Conservation (phyloP, 2,113 vertebrate genomes). For the Anarrhichthys ocellatus region DNA sequence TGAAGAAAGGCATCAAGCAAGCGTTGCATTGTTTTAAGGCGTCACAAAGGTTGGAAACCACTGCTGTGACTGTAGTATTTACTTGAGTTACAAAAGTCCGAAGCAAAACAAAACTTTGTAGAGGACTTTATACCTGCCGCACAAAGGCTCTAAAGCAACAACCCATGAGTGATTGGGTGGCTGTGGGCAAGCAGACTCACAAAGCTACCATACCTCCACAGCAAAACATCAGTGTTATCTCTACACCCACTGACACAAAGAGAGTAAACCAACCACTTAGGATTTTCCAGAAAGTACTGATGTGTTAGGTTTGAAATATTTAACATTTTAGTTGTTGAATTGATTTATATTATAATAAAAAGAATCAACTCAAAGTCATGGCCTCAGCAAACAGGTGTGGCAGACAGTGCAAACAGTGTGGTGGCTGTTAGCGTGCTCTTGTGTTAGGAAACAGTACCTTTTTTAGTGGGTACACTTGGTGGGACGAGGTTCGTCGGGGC, state of each 20-base stretch:
- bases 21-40: background rate
- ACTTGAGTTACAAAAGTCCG: background rate
- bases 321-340: background rate
- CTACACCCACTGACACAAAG: background rate
- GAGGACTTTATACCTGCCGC: background rate
- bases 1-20: background rate
- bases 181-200: background rate
- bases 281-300: background rate
- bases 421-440: background rate
- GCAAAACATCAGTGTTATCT: background rate
- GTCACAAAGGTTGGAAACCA: background rate
- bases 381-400: slow-evolving; percentile 21
- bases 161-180: background rate
- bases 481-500: background rate
- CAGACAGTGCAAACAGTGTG: background rate
- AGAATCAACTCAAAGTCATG: background rate
- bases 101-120: background rate
- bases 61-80: background rate
- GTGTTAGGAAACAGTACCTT: slow-evolving; percentile 63
- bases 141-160: slow-evolving; percentile 12
- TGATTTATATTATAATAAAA: background rate
- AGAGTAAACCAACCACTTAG: no score
- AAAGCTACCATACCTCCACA: background rate
- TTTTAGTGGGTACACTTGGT: slow-evolving; percentile 41
- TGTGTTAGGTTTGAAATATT: background rate